phyloP scores from a whole-genome alignment of 92 coral and sea anemone genomes.

The Anthopleura xanthogrammica region DNA sequence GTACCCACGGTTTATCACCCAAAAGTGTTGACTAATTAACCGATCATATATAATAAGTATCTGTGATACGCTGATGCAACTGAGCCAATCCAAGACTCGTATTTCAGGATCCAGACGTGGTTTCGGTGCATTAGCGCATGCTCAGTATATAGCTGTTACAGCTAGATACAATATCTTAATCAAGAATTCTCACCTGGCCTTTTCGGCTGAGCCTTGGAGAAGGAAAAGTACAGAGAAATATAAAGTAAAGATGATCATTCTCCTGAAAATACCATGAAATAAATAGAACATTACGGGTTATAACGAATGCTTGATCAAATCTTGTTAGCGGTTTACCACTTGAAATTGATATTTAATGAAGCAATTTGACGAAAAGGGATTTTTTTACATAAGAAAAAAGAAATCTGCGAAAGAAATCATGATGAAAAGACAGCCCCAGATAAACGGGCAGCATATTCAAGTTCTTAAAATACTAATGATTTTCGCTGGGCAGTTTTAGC shows the following conservation, averaged over 20 bases:
- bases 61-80: no score
- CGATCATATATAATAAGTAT: no score
- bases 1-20: no score
- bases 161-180: neutral
- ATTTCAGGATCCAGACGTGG: no score
- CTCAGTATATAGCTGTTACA: no score
- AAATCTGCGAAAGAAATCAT: neutral
- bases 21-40: no score
- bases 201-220: neutral
- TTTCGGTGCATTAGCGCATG: no score
- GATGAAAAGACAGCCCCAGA: no score
- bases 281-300: neutral
- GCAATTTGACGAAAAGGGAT: neutral
- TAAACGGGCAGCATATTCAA: no score
- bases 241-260: neutral
- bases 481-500: no score
- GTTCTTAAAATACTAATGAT: no score
- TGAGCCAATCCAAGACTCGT: no score
- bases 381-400: neutral
- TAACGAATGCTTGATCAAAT: neutral
- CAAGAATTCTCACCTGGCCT: neutral
- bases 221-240: neutral
- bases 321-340: neutral
- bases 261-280: neutral
- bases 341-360: neutral